Evolutionary conservation across 2,113 vertebrate species (phyloP), one percentile per base, ranked within the genome.

Genomic region (Psettodes erumei): DNA sequence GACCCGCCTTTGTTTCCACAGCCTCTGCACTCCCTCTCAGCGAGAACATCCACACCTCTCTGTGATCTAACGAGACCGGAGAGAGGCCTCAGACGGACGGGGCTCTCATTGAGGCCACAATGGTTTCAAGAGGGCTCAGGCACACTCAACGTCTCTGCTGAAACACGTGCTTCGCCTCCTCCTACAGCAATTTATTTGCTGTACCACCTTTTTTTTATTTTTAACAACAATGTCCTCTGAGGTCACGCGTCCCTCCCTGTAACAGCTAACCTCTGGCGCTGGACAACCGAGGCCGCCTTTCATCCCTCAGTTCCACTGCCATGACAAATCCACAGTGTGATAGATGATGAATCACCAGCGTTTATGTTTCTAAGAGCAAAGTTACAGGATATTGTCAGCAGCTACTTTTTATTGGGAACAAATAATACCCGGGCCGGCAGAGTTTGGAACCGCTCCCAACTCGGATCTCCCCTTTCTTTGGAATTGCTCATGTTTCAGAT

Each of bases 401-500:
- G 63, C 75, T 79, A 48, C 58, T 83, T 92, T 92, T 90, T 88
- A 90, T 90, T 88, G 73, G 84, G 83, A 82, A 86, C 74, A 91
- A 91, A 88, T 90, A 84, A 80, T 78, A 75, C 59, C 56, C 64
- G 61, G 65, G 71, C 60, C 47, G 50, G 75, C 62, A 54, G 63
- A 59, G 63, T 85, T 72, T 86, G 87, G 85, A 88, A 45, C 37
- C 9, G 25, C 84, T 91, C 86, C 91, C 61, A 48, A 81, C 48
- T 81, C 67, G 60, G 58, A 80, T 88, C 74, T 79, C 32, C 59
- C 32, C 71, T 71, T 58, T 32, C 71, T 71, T 58, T 69, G 80
- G 59, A 33, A 21, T 63, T 21, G 40, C 84, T 92, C 77, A 77
- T 89, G 88, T 90, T 93, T 92, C 85, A 86, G 87, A 91, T 93